These are phyloP conservation scores for Chelon auratus DNA, from an alignment of 2,797 vertebrate genomes.

Conservation along the genomic window DNA sequence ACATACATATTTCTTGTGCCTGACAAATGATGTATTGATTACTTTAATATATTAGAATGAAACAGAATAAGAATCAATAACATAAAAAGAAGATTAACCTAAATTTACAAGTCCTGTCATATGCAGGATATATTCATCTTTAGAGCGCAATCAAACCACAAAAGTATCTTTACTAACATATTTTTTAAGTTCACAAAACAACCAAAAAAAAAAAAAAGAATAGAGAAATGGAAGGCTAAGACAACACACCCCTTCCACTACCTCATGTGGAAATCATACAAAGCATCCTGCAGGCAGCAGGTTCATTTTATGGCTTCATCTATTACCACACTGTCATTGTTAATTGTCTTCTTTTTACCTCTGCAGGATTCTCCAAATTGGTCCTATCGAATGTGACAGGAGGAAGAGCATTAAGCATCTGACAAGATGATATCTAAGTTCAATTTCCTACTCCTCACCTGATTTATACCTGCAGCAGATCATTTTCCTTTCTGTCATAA, in stretches of 20 bases:
- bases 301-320: constrained; percentile 99
- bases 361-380: constrained; percentile 99
- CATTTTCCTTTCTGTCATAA: constrained; percentile 99
- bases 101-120: constrained; percentile 66
- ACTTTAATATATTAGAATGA: constrained; percentile 48
- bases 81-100: constrained; percentile 65
- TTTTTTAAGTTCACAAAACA: constrained; percentile 8
- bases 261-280: constrained; percentile 99
- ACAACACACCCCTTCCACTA: constrained; percentile 91
- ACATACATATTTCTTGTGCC: constrained; percentile 27
- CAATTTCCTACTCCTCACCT: constrained; percentile 99
- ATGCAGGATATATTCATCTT: constrained; percentile 74
- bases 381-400: constrained; percentile 99
- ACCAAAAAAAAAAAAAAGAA: constrained; percentile 76
- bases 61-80: constrained; percentile 69
- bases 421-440: constrained; percentile 99
- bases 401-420: constrained; percentile 99
- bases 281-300: constrained; percentile 97
- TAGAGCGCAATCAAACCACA: constrained; percentile 21
- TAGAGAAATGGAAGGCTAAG: constrained; percentile 88
- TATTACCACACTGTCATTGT: constrained; percentile 99
- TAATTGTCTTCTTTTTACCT: constrained; percentile 99
- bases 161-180: constrained; percentile 23
- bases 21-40: constrained; percentile 72
- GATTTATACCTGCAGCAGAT: constrained; percentile 99